Evolutionary conservation across 2,797 vertebrate species (phyloP).

Genomic region (Brachyalestes nurse): DNA sequence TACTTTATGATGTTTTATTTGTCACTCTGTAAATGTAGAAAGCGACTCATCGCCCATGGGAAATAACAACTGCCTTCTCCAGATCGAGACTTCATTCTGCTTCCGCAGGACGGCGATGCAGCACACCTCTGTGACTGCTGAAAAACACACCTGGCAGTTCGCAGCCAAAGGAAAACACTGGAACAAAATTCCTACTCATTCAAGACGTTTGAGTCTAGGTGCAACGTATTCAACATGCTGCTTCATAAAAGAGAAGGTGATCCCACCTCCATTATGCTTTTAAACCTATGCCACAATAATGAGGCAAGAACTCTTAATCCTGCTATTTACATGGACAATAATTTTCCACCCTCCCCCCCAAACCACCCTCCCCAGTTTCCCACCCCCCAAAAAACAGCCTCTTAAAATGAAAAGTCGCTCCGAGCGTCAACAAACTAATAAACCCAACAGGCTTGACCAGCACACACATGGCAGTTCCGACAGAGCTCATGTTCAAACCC

Average conservation of each 20-base stretch:
- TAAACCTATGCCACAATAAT: slow-evolving; percentile 23
- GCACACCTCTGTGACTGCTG: slow-evolving; percentile 24
- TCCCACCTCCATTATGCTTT: slow-evolving; percentile 13
- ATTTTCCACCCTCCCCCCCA: background rate
- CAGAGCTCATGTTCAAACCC: background rate
- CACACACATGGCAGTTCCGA: background rate
- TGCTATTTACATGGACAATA: slow-evolving; percentile 46
- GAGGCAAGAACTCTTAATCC: slow-evolving; percentile 23
- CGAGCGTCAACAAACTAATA: background rate
- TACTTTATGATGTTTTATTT: background rate
- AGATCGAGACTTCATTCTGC: background rate
- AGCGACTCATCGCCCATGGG: too few species aligned
- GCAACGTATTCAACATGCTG: slow-evolving; percentile 56
- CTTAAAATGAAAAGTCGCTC: background rate
- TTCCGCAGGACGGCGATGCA: slow-evolving; percentile 7
- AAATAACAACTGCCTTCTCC: background rate
- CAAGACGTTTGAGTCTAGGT: slow-evolving; percentile 62
- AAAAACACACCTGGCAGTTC: slow-evolving; percentile 34
- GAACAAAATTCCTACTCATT: slow-evolving; percentile 44
- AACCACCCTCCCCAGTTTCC: too few species aligned
- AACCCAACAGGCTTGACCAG: background rate
- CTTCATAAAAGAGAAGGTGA: slow-evolving; percentile 27
- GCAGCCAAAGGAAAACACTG: slow-evolving; percentile 35
- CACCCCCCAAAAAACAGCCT: background rate
- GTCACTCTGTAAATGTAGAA: background rate